A percentile compares a stretch with the other conserved stretches of the same genome.
These are phyloP conservation scores for Thalassoma bifasciatum DNA, from an alignment of 2,113 vertebrate species.

Conservation along the genomic window DNA sequence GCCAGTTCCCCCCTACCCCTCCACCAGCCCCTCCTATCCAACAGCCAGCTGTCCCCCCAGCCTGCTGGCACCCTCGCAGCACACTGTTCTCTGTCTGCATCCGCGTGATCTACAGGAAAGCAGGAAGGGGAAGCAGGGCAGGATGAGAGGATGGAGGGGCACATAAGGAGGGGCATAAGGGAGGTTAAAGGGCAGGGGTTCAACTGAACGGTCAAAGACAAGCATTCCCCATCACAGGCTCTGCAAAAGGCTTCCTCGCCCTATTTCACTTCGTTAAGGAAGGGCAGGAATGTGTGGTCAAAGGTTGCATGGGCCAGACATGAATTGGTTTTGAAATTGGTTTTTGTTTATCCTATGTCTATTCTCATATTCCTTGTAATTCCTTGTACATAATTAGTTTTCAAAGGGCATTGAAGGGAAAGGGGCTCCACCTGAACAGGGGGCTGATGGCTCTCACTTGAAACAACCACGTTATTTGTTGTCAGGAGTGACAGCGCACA, in stretches of 20 bases:
- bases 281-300: conserved; percentile 12
- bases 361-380: no score
- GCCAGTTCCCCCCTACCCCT: conserved; percentile 69
- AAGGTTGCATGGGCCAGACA: conserved; percentile 33
- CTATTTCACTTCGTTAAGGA: conserved; percentile 37
- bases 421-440: conserved; percentile 26
- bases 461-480: background rate
- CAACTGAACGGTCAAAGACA: conserved; percentile 76
- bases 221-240: conserved; percentile 60
- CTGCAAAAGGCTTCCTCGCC: conserved; percentile 38
- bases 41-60: conserved; percentile 76
- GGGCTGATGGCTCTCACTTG: background rate
- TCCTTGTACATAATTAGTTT: conserved; percentile 5
- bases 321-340: conserved; percentile 10
- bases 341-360: no score
- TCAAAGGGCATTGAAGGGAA: conserved; percentile 18
- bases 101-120: conserved; percentile 91
- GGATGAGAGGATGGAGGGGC: conserved; percentile 57
- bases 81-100: conserved; percentile 96
- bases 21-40: conserved; percentile 71
- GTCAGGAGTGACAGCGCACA: background rate
- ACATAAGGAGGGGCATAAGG: conserved; percentile 64
- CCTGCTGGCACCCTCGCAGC: conserved; percentile 87
- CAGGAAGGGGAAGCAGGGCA: conserved; percentile 49
- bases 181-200: conserved; percentile 52